Base-by-base conservation (phyloP, 37 sponge, comb jelly and placozoan species). In the Halichondria panicea region DNA sequence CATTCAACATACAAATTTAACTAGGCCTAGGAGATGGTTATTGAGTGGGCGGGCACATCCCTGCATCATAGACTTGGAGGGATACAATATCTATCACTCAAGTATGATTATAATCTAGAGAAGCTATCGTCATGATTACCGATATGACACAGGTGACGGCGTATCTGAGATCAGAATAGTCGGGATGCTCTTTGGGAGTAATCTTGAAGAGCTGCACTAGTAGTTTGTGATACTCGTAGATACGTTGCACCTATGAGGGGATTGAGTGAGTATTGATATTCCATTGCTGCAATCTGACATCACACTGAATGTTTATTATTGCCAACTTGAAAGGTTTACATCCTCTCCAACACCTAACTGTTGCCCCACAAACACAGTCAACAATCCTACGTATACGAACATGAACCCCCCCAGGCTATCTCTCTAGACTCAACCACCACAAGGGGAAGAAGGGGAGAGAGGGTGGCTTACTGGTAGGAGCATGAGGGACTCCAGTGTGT, bases 401-500 rank as follows among this genome's bases (percentile, higher is more conserved):
- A n/a, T n/a, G n/a, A n/a, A n/a, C n/a, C n/a, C n/a, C n/a, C n/a
- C n/a, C n/a, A n/a, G n/a, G n/a, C n/a, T n/a, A n/a, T n/a, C n/a
- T n/a, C n/a, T n/a, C n/a, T n/a, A n/a, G n/a, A n/a, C n/a, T n/a
- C n/a, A n/a, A n/a, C n/a, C n/a, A n/a, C n/a, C n/a, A n/a, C n/a
- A n/a, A n/a, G n/a, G n/a, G n/a, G n/a, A n/a, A n/a, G n/a, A n/a
- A n/a, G n/a, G n/a, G n/a, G n/a, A n/a, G 61, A 8, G 12, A 18
- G n/a, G 12, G 7, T 4, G 15, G 48, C 83, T 76, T 24, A 90
- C 81, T 19, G 91, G 91, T 18, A 85, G 76, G 6, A 71, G 58
- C 75, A 90, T 75, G n/a, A 90, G 86, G 21, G 91, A 90, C 70
- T 90, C 91, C 65, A 90, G 64, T 30, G 91, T 85, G 72, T 90